Percentiles rank a stretch among this genome's conserved stretches.
Conservation (phyloP, 1,140 invertebrate genomes). For the Tetraneura akinire region DNA sequence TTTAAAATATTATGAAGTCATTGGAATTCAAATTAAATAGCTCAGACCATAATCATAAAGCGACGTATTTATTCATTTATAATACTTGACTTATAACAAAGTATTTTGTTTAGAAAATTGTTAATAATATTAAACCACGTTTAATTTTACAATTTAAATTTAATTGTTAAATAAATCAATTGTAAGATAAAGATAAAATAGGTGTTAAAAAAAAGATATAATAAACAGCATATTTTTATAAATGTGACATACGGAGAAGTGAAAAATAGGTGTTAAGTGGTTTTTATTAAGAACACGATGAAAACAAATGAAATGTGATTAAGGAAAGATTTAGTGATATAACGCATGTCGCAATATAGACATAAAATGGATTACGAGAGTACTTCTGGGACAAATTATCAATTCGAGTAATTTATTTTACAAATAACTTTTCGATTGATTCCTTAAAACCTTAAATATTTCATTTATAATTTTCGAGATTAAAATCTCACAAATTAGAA, state of each 20-base stretch:
- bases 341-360: background rate
- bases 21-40: too few relatives aligned
- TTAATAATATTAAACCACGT: too few relatives aligned
- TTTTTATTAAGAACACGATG: slow-evolving; percentile 2
- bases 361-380: slow-evolving; percentile 14
- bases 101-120: too few relatives aligned
- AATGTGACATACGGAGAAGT: slow-evolving; percentile 16
- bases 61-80: too few relatives aligned
- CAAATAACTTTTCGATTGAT: background rate
- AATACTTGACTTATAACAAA: too few relatives aligned
- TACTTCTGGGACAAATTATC: slow-evolving; percentile 7
- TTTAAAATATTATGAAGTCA: too few relatives aligned
- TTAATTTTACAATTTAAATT: too few relatives aligned
- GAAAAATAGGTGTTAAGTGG: slow-evolving; percentile 35
- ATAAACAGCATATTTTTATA: too few relatives aligned
- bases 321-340: background rate
- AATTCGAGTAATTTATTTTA: background rate
- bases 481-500: background rate
- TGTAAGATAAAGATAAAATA: too few relatives aligned
- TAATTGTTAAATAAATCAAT: too few relatives aligned
- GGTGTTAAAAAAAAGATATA: too few relatives aligned
- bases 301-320: slow-evolving; percentile 38
- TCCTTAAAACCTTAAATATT: background rate
- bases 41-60: too few relatives aligned
- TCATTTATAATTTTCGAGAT: background rate